Evolutionary conservation across 2,888 invertebrate species (phyloP).

Genomic region (Pheosia tremula): DNA sequence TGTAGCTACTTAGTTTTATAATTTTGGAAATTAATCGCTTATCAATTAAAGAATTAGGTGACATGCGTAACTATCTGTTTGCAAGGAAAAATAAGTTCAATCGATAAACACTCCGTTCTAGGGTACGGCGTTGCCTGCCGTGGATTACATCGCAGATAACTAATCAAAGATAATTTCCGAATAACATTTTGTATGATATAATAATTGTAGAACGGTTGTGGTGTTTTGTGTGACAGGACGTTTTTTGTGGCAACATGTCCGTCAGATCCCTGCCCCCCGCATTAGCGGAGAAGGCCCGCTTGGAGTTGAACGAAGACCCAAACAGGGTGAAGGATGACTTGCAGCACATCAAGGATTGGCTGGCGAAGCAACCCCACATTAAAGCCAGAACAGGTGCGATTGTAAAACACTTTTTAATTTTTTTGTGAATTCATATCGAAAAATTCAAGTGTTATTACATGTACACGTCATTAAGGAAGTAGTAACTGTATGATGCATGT

Average conservation of each 20-base stretch:
- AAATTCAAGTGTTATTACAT: too few relatives aligned
- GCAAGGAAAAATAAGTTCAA: conserved; percentile 1
- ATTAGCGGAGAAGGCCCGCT: conserved; percentile 70
- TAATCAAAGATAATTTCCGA: conserved; percentile 37
- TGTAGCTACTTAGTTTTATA: neutral
- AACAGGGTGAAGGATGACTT: conserved; percentile 73
- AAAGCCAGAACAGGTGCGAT: conserved; percentile 56
- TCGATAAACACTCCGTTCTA: conserved; percentile 2
- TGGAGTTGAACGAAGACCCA: conserved; percentile 83
- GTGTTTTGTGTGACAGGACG: conserved; percentile 19
- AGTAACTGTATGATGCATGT: too few relatives aligned
- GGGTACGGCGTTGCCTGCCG: conserved; percentile 14
- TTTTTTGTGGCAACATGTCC: conserved; percentile 47
- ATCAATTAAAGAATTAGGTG: neutral
- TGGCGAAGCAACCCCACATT: conserved; percentile 83
- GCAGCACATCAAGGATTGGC: conserved; percentile 81
- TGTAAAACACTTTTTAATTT: neutral
- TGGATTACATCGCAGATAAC: conserved; percentile 38
- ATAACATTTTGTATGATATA: conserved; percentile 25
- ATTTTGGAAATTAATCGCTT: neutral
- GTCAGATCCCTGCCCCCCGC: conserved; percentile 55
- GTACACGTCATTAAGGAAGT: too few relatives aligned
- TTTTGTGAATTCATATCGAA: neutral
- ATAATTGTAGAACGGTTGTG: conserved; percentile 26
- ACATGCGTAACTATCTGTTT: neutral